Evolutionary conservation across 2,113 vertebrate genomes (phyloP), one percentile per base, ranked within the genome.

Genomic region (Cavia porcellus): DNA sequence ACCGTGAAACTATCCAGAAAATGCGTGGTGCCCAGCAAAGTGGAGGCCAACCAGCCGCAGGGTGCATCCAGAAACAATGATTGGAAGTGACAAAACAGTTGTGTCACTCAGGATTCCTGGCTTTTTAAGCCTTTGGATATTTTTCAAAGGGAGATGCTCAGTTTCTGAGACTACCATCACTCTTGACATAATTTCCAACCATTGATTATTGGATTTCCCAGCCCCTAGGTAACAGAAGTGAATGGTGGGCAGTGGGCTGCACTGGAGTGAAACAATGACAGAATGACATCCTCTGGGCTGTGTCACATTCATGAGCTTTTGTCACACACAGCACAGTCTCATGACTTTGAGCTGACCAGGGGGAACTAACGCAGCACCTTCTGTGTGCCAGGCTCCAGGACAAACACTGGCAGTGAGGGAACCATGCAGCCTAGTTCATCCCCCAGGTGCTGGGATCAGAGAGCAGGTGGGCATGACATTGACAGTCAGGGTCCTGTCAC

Each of bases 361-460:
- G 64, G n/a, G 55, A 96, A 89, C 22, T 52, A 80, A 59, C 2
- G 3, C 0, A 0, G 11, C 22, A 14, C 55, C n/a, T 38, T 91
- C 55, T 75, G 12, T 57, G 38, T 55, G 5, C 30, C 32, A n/a
- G 52, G 59, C 2, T 2, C 50, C 22, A 47, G 52, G 64, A 32
- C 45, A 20, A 35, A 50, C 19, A 1, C 0, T 3, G 4, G 38
- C 0, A 1, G 4, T 7, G 19, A 9, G 0, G 20, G 20, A 25
- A 11, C 38, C n/a, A 17, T 25, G 15, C 2, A 32, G 10, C 42
- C 8, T 32, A 80, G 38, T 8, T n/a, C 45, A 12, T 66, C 47
- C 0, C 0, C 7, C 1, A 4, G 28, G 10, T 32, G 0, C 6
- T 45, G 14, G 47, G 28, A 66, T 24, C 8, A 22, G 42, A 1